phyloP scores from a whole-genome alignment of 2,888 invertebrate genomes.

The Cecidostiba fungosa region DNA sequence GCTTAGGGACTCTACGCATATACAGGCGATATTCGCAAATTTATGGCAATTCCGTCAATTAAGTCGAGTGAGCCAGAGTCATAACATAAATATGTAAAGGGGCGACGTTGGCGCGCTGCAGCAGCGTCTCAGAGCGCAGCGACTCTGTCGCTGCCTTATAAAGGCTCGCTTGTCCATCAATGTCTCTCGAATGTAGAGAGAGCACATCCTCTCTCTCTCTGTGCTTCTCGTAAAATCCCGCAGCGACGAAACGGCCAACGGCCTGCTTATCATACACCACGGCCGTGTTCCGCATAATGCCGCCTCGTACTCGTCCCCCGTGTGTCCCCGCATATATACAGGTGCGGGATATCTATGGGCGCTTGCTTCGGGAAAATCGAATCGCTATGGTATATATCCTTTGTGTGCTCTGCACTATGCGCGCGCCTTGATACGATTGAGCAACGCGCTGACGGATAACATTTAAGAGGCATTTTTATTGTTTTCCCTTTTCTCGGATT shows the following conservation, averaged over 20 bases:
- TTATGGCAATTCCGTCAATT: constrained; percentile 80
- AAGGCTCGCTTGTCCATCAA: constrained; percentile 79
- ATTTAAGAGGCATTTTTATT: constrained; percentile 59
- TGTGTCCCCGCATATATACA: neutral
- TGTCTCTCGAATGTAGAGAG: constrained; percentile 70
- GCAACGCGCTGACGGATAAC: constrained; percentile 64
- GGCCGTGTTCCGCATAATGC: constrained; percentile 65
- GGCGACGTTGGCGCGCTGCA: constrained; percentile 69
- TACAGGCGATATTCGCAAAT: constrained; percentile 76
- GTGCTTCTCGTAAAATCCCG: constrained; percentile 75
- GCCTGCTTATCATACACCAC: constrained; percentile 75
- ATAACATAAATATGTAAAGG: constrained; percentile 80
- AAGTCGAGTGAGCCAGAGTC: constrained; percentile 77
- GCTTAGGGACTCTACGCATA: constrained; percentile 19
- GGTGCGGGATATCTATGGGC: constrained; percentile 6
- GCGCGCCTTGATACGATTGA: constrained; percentile 49
- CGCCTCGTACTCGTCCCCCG: neutral
- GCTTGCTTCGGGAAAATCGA: constrained; percentile 40
- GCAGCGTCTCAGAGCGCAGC: constrained; percentile 65
- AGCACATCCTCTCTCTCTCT: constrained; percentile 51
- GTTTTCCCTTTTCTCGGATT: constrained; percentile 30
- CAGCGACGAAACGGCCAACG: constrained; percentile 73
- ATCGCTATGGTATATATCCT: constrained; percentile 34
- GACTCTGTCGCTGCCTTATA: constrained; percentile 71
- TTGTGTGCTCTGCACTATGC: constrained; percentile 27